phyloP scores from a whole-genome alignment of 23 tunicate genomes.

The Pegea sp. region DNA sequence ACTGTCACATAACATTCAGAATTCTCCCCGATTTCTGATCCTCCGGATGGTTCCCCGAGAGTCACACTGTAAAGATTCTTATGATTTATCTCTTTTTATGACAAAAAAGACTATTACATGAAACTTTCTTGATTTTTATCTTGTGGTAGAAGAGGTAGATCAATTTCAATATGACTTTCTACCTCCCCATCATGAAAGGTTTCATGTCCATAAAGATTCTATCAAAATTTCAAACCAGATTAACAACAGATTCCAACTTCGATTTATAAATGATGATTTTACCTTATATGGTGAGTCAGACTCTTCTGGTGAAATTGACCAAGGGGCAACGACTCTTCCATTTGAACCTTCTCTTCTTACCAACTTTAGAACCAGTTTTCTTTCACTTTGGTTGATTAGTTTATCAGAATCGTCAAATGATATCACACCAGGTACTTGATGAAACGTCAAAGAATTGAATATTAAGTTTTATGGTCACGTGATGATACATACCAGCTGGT shows the following conservation, averaged over 20 bases:
- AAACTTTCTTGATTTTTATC: constrained; percentile 27
- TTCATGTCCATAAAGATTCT: constrained; percentile 78
- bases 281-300: constrained; percentile 43
- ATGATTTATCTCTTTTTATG: neutral
- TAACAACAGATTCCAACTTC: too few relatives aligned
- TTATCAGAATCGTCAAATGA: constrained; percentile 25
- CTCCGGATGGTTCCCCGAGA: constrained; percentile 75
- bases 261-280: too few relatives aligned
- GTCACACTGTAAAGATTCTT: constrained; percentile 14
- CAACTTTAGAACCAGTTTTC: constrained; percentile 22
- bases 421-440: constrained; percentile 46
- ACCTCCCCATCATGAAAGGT: constrained; percentile 84
- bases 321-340: constrained; percentile 82
- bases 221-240: too few relatives aligned
- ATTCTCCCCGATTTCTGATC: constrained; percentile 39
- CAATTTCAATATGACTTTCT: constrained; percentile 67
- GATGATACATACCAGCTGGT: constrained; percentile 33
- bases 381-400: constrained; percentile 36
- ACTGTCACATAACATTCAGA: constrained; percentile 53
- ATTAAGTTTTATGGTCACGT: neutral
- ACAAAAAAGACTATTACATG: constrained; percentile 6
- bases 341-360: constrained; percentile 30
- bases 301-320: constrained; percentile 23
- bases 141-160: constrained; percentile 47
- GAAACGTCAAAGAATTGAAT: neutral